Percentiles rank a stretch among this genome's conserved stretches.
These are phyloP conservation scores for Genyomyrus donnyi DNA, from an alignment of 2,113 vertebrate genomes.

Conservation along the genomic window DNA sequence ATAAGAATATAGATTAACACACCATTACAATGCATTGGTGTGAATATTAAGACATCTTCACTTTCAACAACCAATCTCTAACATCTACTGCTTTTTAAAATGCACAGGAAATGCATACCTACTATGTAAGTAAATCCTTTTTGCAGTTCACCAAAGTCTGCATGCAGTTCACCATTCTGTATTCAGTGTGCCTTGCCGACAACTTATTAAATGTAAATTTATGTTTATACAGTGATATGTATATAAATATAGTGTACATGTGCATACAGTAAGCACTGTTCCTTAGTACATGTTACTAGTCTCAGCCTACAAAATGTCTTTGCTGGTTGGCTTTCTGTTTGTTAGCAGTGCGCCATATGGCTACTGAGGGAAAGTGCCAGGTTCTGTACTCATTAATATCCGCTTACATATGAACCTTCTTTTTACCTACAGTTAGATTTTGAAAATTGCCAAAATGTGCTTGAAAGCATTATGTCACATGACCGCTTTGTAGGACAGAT, in stretches of 20 bases:
- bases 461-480: background rate
- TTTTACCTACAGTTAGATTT: background rate
- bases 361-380: background rate
- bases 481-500: background rate
- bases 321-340: background rate
- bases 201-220: background rate
- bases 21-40: background rate
- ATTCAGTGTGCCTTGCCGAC: background rate
- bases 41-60: background rate
- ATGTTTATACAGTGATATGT: background rate
- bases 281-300: background rate
- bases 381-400: background rate
- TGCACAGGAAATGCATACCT: background rate
- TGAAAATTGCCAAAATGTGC: background rate
- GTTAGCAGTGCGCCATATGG: background rate
- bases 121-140: background rate
- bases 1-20: background rate
- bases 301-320: background rate
- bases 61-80: background rate
- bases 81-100: background rate
- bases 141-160: background rate
- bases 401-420: background rate
- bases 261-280: background rate
- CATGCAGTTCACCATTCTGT: background rate
- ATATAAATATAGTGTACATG: background rate